Evolutionary conservation across 2,888 invertebrate species (phyloP), one percentile per base, ranked within the genome.

Genomic region (Agriopis aurantiaria): DNA sequence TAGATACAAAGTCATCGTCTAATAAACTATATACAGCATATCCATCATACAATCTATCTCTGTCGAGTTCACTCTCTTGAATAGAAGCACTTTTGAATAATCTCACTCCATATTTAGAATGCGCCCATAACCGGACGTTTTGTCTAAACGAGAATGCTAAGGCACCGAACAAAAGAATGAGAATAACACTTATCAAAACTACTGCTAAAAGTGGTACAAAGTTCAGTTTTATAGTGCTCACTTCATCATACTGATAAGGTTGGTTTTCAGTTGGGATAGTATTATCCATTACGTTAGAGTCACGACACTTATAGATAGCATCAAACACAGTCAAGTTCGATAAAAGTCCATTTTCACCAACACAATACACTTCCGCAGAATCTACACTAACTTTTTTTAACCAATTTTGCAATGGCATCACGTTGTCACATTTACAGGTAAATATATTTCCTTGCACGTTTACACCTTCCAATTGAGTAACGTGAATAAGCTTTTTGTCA

Each of bases 1-100:
- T 96, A 85, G 90, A 96, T 90, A 96, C 95, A 86, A 95, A 96
- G 95, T 94, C 96, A 89, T 95, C 97, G 95, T 98, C 98, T 80
- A 97, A 95, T 82, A 96, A 96, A 91, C 97, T 97, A 93, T 98
- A 98, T 62, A 97, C 96, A 85, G 98, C 96, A 90, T 98, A 98
- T 73, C 97, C 98, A 91, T 98, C 98, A 90, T 97, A 98, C 65
- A 97, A 93, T 78, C 97, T 96, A 83, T 97, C 96, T 78, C 94
- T 91, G 83, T 96, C 95, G 43, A 96, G 87, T 82, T 96, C 94
- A 86, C 95, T 95, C 78, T 95, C 95, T 80, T 94, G 93, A 71
- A 95, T 91, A 72, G 95, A 92, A 78, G 92, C 90, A 87, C 95
- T 95, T 91, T 96, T 96, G 84, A 97, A 97, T 76, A 97, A 93